Conservation (phyloP, 1,140 invertebrate species). For the Euwallacea fornicatus region DNA sequence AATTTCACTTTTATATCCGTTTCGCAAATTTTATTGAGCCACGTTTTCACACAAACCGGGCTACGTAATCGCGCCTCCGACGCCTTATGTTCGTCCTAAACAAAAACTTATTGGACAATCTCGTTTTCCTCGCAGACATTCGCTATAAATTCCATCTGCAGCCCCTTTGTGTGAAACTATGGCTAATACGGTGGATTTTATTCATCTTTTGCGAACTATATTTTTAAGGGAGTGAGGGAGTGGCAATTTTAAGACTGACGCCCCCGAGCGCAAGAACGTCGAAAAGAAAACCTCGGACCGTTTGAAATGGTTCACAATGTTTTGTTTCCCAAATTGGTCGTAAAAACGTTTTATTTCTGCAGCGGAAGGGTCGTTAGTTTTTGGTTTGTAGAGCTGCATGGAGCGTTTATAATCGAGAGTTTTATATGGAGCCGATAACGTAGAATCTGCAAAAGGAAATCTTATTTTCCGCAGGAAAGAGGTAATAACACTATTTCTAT, state of each 20-base stretch:
- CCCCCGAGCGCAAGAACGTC: too few relatives aligned
- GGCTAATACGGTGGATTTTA: neutral
- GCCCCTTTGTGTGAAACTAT: slow-evolving; percentile 6
- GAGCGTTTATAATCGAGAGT: neutral
- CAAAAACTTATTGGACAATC: slow-evolving; percentile 37
- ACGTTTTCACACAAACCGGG: slow-evolving; percentile 19
- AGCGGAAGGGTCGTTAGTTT: too few relatives aligned
- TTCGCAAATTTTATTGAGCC: slow-evolving; percentile 23
- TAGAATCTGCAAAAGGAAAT: neutral
- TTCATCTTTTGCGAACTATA: too few relatives aligned
- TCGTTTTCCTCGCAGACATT: slow-evolving; percentile 26
- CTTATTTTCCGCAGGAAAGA: too few relatives aligned
- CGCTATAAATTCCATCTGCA: slow-evolving; percentile 19
- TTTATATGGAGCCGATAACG: slow-evolving; percentile 1
- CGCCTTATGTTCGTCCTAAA: slow-evolving; percentile 30
- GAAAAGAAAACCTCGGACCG: too few relatives aligned
- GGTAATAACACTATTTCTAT: too few relatives aligned
- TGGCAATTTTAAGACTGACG: too few relatives aligned
- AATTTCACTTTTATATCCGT: slow-evolving; percentile 20
- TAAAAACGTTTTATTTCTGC: too few relatives aligned
- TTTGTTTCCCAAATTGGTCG: too few relatives aligned
- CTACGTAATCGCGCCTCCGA: slow-evolving; percentile 27
- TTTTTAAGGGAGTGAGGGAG: too few relatives aligned
- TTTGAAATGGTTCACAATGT: too few relatives aligned
- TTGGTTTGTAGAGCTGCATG: too few relatives aligned